Conservation (phyloP, 2,113 vertebrate species). For the Glareola pratincola region DNA sequence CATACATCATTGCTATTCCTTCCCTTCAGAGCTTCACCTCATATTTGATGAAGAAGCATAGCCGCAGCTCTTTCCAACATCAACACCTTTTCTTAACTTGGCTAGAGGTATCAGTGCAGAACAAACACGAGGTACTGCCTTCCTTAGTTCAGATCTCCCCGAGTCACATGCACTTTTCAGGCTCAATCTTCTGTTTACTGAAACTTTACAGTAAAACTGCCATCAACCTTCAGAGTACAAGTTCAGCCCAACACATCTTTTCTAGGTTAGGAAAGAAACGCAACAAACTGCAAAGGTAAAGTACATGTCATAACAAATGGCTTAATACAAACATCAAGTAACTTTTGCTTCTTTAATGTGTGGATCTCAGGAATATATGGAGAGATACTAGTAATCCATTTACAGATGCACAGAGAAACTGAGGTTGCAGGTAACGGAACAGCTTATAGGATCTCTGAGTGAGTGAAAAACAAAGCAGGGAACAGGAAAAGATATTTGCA, state of each 20-base stretch:
- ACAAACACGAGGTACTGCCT: not conserved
- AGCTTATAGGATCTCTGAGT: not conserved
- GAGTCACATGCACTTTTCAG: not conserved
- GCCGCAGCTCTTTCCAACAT: not conserved
- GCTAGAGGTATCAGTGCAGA: not conserved
- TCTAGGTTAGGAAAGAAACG: not conserved
- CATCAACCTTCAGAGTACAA: not conserved
- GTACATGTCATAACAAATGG: not conserved
- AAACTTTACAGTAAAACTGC: not conserved
- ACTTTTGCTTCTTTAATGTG: not conserved
- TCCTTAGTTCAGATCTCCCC: not conserved
- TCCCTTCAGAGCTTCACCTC: slow-evolving; percentile 2
- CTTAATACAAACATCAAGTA: not conserved
- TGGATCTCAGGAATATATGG: fast-evolving
- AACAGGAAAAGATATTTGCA: not conserved
- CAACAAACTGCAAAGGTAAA: not conserved
- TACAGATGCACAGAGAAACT: not conserved
- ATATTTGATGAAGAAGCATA: not conserved
- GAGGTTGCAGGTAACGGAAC: not conserved
- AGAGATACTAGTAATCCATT: not conserved
- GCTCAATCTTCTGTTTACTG: not conserved
- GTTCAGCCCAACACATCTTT: not conserved
- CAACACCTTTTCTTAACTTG: not conserved
- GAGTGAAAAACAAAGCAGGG: not conserved
- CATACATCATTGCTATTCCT: not conserved